Evolutionary conservation across 2,113 vertebrate genomes (phyloP), one percentile per base, ranked within the genome.

Genomic region (Pithys albifrons): DNA sequence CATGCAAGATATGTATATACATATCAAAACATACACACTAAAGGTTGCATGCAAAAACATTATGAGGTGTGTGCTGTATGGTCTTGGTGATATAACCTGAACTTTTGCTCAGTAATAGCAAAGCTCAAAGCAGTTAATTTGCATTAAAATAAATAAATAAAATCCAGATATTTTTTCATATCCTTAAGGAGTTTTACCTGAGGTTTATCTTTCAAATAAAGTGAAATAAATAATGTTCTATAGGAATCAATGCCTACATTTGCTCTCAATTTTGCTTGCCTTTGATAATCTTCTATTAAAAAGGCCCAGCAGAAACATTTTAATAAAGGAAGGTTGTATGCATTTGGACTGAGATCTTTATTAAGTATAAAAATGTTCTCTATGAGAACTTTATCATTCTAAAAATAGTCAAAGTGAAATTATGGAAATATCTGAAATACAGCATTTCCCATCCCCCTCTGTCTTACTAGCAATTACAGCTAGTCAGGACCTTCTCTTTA

Each of bases 261-360:
- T 89, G 31, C 35, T 75, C 41, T 91, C 66, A 66, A 49, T 89
- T 74, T 59, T 72, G 57, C 61, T 91, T 64, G 25, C 48, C 52
- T 90, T 17, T 45, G 79, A 91, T 71, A 93, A 67, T 48, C 28
- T 91, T 66, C 83, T 81, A 64, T 58, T 90, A 88, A 91, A 85
- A 58, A 80, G 72, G 35, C 61, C 90, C 85, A 80, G 83, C 16
- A 88, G 74, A 83, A 78, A 37, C 55, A 66, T 73, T 85, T 73
- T 86, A 95, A 93, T 86, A 91, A 92, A 87, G 59, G 37, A 41
- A 82, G 85, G 48, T 77, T 71, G 15, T 43, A 45, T 41, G 46
- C 86, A 35, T 87, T 82, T 76, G 78, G 35, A 70, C 62, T 77
- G 75, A 91, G 62, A 79, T 64, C 78, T 80, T 94, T 88, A 70